Percentiles rank a stretch among this genome's conserved stretches.
These are phyloP conservation scores for Synergus itoensis DNA, from an alignment of 2,888 invertebrate genomes.

Conservation along the genomic window DNA sequence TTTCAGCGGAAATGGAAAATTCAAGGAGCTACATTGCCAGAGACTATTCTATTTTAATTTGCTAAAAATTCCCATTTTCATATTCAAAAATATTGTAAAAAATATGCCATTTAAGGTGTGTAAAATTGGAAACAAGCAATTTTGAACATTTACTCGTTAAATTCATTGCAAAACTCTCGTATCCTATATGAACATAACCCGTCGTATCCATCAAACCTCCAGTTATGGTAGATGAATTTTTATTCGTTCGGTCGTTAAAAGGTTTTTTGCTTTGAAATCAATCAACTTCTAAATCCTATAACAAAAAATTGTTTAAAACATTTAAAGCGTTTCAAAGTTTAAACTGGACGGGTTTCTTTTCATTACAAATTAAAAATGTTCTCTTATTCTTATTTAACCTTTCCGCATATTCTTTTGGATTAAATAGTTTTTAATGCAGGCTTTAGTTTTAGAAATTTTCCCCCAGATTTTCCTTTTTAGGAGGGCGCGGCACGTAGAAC, in stretches of 20 bases:
- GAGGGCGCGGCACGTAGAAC: not conserved
- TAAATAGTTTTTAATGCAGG: not conserved
- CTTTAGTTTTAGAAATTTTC: not conserved
- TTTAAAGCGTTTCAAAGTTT: not conserved
- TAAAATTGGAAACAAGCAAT: conserved; percentile 10
- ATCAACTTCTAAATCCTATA: not conserved
- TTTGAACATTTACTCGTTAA: not conserved
- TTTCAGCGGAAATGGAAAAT: conserved; percentile 2
- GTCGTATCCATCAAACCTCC: not conserved
- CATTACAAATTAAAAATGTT: not conserved
- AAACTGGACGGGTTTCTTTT: not conserved
- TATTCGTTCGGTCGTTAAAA: not conserved
- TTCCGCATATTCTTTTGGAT: not conserved
- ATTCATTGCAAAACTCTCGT: not conserved
- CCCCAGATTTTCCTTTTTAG: not conserved
- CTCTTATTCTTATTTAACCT: not conserved
- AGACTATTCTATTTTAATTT: not conserved
- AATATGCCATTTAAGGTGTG: not conserved
- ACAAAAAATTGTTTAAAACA: not conserved
- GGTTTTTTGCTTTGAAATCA: not conserved
- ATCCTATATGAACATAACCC: not conserved
- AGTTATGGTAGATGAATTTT: not conserved
- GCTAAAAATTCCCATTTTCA: not conserved
- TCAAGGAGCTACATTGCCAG: not conserved
- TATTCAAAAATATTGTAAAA: not conserved